Conservation (phyloP, 2,797 vertebrate genomes). For the Strix occidentalis region DNA sequence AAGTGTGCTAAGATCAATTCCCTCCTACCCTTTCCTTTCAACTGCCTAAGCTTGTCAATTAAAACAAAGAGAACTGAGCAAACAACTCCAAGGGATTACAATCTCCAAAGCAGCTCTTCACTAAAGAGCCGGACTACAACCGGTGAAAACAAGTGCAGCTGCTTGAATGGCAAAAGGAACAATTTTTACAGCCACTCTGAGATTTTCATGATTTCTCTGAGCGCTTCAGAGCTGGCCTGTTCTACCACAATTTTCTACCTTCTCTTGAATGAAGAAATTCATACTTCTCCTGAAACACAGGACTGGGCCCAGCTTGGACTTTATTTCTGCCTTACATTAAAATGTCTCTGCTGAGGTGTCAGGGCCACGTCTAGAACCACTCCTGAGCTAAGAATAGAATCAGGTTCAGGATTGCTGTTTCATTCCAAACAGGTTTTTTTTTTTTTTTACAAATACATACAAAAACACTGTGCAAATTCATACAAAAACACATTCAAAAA, state of each 20-base stretch:
- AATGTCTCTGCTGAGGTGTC: background rate
- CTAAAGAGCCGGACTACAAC: background rate
- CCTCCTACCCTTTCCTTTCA: slow-evolving; percentile 26
- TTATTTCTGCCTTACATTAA: background rate
- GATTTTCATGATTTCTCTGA: background rate
- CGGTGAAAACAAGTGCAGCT: background rate
- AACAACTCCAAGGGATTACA: slow-evolving; percentile 31
- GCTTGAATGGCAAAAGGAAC: background rate
- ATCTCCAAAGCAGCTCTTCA: slow-evolving; percentile 43
- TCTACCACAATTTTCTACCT: background rate
- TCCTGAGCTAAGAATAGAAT: background rate
- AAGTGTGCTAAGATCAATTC: slow-evolving; percentile 32
- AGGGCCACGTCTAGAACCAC: background rate
- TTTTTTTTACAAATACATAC: background rate
- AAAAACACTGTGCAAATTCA: background rate
- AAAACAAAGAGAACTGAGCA: slow-evolving; percentile 33
- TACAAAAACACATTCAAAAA: background rate
- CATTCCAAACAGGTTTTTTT: background rate
- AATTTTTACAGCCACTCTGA: slow-evolving; percentile 18
- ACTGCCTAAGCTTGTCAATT: slow-evolving; percentile 23
- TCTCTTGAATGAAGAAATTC: background rate
- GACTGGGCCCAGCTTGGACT: background rate
- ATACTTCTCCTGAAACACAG: background rate
- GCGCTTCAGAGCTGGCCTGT: background rate
- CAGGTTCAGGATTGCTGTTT: background rate